Percentiles rank a stretch among this genome's conserved stretches.
Conservation (phyloP, 1,140 invertebrate species). For the Radopholus similis region DNA sequence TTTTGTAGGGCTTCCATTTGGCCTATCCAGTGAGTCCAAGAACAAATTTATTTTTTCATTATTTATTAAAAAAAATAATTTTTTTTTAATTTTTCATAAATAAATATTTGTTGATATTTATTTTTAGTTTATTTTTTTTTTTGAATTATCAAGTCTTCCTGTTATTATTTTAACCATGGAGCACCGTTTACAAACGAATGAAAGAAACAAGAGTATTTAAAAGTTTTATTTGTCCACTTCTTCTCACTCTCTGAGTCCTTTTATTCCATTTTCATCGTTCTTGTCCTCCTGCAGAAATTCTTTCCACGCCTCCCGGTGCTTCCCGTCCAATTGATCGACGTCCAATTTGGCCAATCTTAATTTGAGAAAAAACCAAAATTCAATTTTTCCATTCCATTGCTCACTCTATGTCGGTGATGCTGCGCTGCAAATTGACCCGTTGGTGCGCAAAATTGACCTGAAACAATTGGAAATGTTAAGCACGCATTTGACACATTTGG, state of each 20-base stretch:
- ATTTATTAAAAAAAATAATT: too few species aligned
- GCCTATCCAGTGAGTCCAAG: too few species aligned
- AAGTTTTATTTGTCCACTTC: too few species aligned
- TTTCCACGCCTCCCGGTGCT: not conserved
- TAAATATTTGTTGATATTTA: not conserved
- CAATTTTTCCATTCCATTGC: too few species aligned
- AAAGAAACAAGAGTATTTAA: too few species aligned
- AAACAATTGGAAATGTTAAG: too few species aligned
- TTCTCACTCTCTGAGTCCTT: not conserved
- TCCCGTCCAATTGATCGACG: not conserved
- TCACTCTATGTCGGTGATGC: not conserved
- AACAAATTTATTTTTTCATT: too few species aligned
- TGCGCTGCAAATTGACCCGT: not conserved
- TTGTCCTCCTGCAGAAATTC: not conserved
- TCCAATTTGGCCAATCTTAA: conserved; percentile 1
- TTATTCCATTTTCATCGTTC: not conserved
- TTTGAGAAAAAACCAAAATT: too few species aligned
- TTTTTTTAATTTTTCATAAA: too few species aligned
- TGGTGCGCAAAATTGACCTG: not conserved
- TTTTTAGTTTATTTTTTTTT: not conserved
- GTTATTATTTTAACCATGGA: not conserved
- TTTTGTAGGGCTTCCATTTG: too few species aligned
- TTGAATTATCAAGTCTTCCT: not conserved
- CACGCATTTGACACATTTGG: too few species aligned
- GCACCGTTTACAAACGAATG: not conserved